These are phyloP conservation scores for Notolabrus celidotus DNA, from an alignment of 2,797 vertebrate genomes.

Conservation along the genomic window DNA sequence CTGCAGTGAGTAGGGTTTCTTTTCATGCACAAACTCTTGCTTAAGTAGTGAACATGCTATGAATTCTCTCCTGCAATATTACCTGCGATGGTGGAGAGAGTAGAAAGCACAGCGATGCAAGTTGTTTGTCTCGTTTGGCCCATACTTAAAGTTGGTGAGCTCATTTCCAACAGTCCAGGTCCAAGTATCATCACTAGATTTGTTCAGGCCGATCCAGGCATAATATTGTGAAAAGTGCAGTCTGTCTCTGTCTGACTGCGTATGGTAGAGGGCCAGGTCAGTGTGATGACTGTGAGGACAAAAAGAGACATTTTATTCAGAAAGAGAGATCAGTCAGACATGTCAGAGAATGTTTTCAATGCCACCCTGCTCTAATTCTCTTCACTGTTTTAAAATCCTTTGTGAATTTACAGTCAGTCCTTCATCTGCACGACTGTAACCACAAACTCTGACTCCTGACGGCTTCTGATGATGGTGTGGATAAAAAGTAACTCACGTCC, in stretches of 20 bases:
- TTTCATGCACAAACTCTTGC: too few relatives aligned
- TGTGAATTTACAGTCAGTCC: too few relatives aligned
- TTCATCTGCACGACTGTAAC: too few relatives aligned
- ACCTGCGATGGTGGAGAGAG: rapidly evolving
- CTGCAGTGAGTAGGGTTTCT: too few relatives aligned
- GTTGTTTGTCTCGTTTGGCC: rapidly evolving
- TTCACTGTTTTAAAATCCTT: too few relatives aligned
- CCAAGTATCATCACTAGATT: rapidly evolving
- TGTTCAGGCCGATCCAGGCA: slow-evolving; percentile 19
- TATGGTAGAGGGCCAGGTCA: slow-evolving; percentile 37
- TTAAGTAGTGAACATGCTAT: neutral
- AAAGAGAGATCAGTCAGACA: too few relatives aligned
- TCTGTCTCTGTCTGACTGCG: rapidly evolving
- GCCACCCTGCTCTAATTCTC: too few relatives aligned
- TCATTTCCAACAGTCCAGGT: neutral
- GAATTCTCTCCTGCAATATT: neutral
- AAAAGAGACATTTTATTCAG: too few relatives aligned
- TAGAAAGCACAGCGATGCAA: rapidly evolving
- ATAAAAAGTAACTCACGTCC: neutral
- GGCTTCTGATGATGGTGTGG: too few relatives aligned
- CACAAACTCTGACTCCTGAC: neutral
- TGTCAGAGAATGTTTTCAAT: too few relatives aligned
- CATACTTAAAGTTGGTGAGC: rapidly evolving
- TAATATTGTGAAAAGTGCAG: rapidly evolving
- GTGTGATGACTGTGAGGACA: rapidly evolving